These are phyloP conservation scores for Lerista edwardsae DNA, from an alignment of 2,797 vertebrate species.

Conservation along the genomic window DNA sequence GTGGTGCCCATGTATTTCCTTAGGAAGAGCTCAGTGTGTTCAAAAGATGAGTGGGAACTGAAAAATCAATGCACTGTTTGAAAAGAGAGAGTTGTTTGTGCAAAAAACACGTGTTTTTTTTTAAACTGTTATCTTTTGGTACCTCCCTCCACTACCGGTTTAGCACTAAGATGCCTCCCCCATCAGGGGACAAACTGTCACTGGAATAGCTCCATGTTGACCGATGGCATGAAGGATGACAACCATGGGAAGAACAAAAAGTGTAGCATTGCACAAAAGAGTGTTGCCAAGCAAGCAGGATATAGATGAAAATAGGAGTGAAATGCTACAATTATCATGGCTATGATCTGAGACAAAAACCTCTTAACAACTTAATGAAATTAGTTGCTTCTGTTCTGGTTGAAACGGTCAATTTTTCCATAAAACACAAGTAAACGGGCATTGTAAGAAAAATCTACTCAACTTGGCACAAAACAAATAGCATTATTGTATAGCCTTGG, in stretches of 20 bases:
- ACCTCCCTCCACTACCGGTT: not conserved
- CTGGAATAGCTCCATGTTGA: not conserved
- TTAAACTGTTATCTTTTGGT: not conserved
- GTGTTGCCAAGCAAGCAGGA: constrained; percentile 42
- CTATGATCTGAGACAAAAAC: constrained; percentile 40
- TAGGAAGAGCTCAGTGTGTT: not conserved
- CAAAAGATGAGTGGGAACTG: too few species aligned
- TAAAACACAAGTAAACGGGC: constrained; percentile 63
- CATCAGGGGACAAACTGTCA: not conserved
- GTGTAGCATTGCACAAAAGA: not conserved
- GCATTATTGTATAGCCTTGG: constrained; percentile 65
- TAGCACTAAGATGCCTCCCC: not conserved
- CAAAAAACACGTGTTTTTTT: not conserved
- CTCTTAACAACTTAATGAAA: constrained; percentile 69
- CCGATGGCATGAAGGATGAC: constrained; percentile 12
- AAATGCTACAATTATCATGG: constrained; percentile 62
- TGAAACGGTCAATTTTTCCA: constrained; percentile 71
- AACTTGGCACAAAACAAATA: constrained; percentile 68
- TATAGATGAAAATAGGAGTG: constrained; percentile 54
- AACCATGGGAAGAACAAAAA: constrained; percentile 35
- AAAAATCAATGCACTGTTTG: not conserved
- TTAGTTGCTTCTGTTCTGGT: constrained; percentile 68
- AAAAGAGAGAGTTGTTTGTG: too few species aligned
- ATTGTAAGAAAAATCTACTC: constrained; percentile 68
- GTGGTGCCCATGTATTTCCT: not conserved